Conservation (phyloP, 2,888 invertebrate species). For the Entomobrya multifasciata region DNA sequence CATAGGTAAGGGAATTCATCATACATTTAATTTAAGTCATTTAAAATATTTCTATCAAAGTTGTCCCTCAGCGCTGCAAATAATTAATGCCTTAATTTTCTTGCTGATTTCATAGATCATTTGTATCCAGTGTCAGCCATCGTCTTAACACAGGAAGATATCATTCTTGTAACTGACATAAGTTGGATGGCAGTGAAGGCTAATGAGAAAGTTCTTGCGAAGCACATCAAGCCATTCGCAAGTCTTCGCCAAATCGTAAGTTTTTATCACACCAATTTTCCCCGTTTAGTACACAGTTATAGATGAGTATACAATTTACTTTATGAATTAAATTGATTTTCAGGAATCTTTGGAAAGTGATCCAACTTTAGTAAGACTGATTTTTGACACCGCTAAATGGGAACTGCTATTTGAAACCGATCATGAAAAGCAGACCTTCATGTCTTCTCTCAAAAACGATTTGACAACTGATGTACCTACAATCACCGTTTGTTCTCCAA, state of each 20-base stretch:
- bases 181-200: conserved; percentile 75
- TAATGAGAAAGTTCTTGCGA: conserved; percentile 74
- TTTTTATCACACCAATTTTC: background rate
- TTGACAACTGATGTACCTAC: conserved; percentile 53
- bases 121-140: conserved; percentile 76
- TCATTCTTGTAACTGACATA: conserved; percentile 76
- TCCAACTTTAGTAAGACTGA: conserved; percentile 72
- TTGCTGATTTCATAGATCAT: conserved; percentile 70
- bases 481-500: conserved; percentile 66
- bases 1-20: conserved; percentile 75
- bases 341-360: conserved; percentile 79
- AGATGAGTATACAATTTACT: conserved; percentile 7
- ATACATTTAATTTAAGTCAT: too few species aligned
- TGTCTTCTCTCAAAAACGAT: conserved; percentile 54
- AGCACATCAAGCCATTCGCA: conserved; percentile 70
- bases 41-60: background rate
- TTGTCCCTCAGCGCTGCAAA: too few species aligned
- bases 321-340: too few species aligned
- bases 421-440: conserved; percentile 70
- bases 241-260: conserved; percentile 78
- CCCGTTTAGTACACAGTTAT: background rate
- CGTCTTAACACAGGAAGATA: conserved; percentile 77
- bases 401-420: conserved; percentile 78
- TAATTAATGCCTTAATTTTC: background rate
- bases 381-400: conserved; percentile 76